phyloP scores from a whole-genome alignment of 2,888 invertebrate genomes.

The Poecilobothrus nobilitatus region DNA sequence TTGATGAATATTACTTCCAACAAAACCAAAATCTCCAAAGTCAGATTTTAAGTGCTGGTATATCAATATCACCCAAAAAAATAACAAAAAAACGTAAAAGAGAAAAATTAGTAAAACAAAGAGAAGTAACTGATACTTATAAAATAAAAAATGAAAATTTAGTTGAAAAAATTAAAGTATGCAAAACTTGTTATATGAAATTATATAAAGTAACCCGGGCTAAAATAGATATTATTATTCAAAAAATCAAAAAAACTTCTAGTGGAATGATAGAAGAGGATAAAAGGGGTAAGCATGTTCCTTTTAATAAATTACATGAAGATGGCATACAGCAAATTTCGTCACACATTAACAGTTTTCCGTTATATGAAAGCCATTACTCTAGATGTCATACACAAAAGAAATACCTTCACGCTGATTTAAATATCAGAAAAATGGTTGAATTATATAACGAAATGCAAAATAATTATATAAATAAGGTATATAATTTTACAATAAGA shows the following conservation, averaged over 20 bases:
- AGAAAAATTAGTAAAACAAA: not conserved
- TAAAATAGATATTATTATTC: not conserved
- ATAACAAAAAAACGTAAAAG: not conserved
- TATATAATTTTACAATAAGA: constrained; percentile 11
- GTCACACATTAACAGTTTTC: not conserved
- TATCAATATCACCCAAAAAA: not conserved
- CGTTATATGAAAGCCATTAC: too few species aligned
- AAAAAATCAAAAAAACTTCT: not conserved
- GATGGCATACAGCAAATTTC: not conserved
- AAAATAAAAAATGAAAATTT: not conserved
- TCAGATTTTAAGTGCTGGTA: not conserved
- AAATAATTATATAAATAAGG: not conserved
- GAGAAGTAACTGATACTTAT: not conserved
- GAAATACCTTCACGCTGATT: not conserved
- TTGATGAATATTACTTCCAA: too few species aligned
- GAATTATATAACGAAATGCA: not conserved
- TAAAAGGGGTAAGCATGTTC: not conserved
- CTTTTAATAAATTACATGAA: not conserved
- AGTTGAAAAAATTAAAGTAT: not conserved
- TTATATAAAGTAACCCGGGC: not conserved
- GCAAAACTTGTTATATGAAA: not conserved
- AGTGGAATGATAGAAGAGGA: not conserved
- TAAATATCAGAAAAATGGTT: not conserved
- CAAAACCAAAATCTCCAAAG: not conserved
- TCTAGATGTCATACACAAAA: not conserved